phyloP scores from a whole-genome alignment of 2,113 vertebrate species.

The Calyptomena viridis region DNA sequence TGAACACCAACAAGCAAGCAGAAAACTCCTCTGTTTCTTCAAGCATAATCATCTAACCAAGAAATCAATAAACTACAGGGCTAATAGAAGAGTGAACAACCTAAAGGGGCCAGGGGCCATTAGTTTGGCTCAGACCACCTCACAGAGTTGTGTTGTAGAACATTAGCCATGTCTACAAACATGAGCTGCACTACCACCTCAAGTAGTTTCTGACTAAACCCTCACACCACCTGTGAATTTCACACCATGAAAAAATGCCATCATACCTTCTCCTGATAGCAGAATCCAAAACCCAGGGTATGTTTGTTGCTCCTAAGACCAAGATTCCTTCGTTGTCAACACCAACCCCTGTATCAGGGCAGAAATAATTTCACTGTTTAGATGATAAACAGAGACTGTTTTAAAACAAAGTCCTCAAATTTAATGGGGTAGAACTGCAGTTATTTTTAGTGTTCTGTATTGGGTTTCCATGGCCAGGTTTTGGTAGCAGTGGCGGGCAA shows the following conservation, averaged over 20 bases:
- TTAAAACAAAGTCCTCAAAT: background rate
- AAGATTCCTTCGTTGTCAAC: conserved; percentile 95
- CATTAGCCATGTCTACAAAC: background rate
- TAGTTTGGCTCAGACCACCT: background rate
- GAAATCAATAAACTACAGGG: background rate
- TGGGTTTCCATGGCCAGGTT: no score
- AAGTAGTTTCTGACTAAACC: background rate
- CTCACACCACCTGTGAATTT: background rate
- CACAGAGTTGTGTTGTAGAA: background rate
- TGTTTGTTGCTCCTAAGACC: conserved; percentile 97
- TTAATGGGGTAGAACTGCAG: background rate
- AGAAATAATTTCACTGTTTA: background rate
- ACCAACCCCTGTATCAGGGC: conserved; percentile 84
- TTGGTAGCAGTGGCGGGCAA: no score
- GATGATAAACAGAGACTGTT: background rate
- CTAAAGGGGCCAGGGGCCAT: background rate
- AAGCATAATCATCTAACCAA: background rate
- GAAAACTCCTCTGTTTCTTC: background rate
- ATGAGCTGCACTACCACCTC: background rate
- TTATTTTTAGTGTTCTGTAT: background rate
- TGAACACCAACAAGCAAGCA: background rate
- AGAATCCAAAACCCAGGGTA: conserved; percentile 97
- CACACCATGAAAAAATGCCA: background rate
- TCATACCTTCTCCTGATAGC: conserved; percentile 94
- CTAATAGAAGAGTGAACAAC: background rate